Base-by-base conservation (phyloP, 2,797 vertebrate genomes). In the Rhinoraja longicauda region DNA sequence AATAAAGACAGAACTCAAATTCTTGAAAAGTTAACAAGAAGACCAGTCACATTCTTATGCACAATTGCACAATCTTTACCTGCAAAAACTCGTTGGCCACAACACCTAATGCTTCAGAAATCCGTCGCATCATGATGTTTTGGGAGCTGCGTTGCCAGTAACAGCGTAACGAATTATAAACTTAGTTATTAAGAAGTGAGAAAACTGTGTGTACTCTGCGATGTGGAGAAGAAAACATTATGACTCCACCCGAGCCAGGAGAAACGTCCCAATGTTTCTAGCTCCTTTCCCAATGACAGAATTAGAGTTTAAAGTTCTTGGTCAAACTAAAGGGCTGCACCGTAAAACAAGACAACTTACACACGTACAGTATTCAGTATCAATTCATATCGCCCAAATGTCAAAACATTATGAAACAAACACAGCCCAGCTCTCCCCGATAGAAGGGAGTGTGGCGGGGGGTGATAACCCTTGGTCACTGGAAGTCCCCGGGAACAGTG, bases 1-100 rank as follows among this genome's bases (percentile, higher is more conserved):
- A 75, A 92, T 70, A 90, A 36, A 90, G 62, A 57, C 70, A 72
- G 92, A 92, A 53, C 26, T 72, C 70, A 72, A 92, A 92, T 53
- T 73, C 39, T 13, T 39, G 36, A 17, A 17, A n/a, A 9, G 32
- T 78, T 39, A 9, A 39, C 77, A 36, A 17, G 77, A 78, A n/a
- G 4, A 10, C 9, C n/a, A 13, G 3, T 39, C 32, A 39, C 9
- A 17, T 39, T 36, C 77, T 79, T 36, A 15, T 15, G 21, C 32
- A 17, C n/a, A 21, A 53, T 57, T 29, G 39, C 90, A 92, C 21
- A 53, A 73, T 2, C 24, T 53, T 67, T 92, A 75, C 90, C 70
- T 92, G 70, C 70, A 75, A 57, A 73, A 53, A 91, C 26, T 24
- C 32, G 72, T 6, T 19, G 70, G 72, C 92, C 9, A 36, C 45